Base-by-base conservation (phyloP, 1,140 invertebrate genomes). In the Neuroterus valhalla region DNA sequence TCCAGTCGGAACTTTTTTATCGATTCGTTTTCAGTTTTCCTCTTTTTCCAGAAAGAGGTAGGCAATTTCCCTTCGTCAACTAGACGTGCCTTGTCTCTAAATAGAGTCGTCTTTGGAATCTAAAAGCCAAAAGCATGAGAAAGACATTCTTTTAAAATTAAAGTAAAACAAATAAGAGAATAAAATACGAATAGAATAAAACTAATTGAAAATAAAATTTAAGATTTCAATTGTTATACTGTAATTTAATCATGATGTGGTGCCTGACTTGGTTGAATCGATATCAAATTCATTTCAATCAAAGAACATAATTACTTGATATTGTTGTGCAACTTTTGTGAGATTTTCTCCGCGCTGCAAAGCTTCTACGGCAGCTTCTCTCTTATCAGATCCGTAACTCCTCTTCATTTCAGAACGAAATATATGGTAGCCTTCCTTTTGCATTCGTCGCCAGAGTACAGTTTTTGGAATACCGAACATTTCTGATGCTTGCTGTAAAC, bases 101-200 rank as follows among this genome's bases (percentile, higher is more conserved):
- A 92, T 21, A 93, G 82, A 14, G 92, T 93, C 15, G 92, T 92
- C 86, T 92, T 92, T 72, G 92, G 92, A 82, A 93, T 92, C 90
- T 91, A 52, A 70, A 81, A 82, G 21, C 46, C 66, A 52, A 73
- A 71, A 72, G 38, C 31, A 31, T 6, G 31, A 31, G 31, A 5
- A 31, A 76, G 55, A 72, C 44, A 44, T 23, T 45, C 12, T 68
- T 69, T 46, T 11, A 44, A 43, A 46, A 43, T 46, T 0, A 48
- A 26, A 19, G 67, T 0, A 42, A 46, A 26, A 31, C 48, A 68
- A 43, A 17, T 19, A 48, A 26, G 48, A 71, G n/a, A 52, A 43
- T 68, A 8, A 23, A 38, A 38, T 38, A 38, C 1, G 10, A 0
- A 38, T 38, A 38, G 31, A 38, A 10, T 38, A 38, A 8, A 38